A percentile compares a stretch with the other conserved stretches of the same genome.
phyloP scores from a whole-genome alignment of 2,113 vertebrate genomes.

The Neodon shergylaensis region DNA sequence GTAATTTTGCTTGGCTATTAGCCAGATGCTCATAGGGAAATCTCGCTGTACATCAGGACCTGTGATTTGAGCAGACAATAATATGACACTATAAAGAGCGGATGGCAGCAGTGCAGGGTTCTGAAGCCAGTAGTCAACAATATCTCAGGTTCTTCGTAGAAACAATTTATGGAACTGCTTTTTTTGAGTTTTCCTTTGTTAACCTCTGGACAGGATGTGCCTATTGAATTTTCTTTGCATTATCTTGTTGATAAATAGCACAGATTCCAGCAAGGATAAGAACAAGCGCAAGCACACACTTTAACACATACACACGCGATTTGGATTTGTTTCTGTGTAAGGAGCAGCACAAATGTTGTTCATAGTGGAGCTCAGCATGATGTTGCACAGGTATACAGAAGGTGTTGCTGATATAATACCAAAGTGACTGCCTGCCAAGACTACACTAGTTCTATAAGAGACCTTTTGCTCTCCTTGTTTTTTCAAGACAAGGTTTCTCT shows the following conservation, averaged over 20 bases:
- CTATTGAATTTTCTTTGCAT: conserved; percentile 70
- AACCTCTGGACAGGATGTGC: conserved; percentile 58
- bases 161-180: conserved; percentile 78
- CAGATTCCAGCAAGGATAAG: conserved; percentile 58
- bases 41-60: conserved; percentile 76
- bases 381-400: background rate
- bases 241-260: conserved; percentile 71
- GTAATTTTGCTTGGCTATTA: conserved; percentile 81
- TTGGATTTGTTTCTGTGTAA: background rate
- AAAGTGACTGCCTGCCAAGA: conserved; percentile 1
- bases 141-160: conserved; percentile 78
- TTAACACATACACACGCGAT: too few relatives aligned
- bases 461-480: background rate
- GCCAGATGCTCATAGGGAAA: conserved; percentile 79
- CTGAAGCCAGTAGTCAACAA: conserved; percentile 83
- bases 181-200: conserved; percentile 70
- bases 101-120: conserved; percentile 78
- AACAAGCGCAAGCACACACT: background rate
- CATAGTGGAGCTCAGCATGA: background rate
- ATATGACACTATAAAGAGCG: conserved; percentile 82
- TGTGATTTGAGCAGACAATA: conserved; percentile 84
- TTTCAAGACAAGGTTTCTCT: background rate
- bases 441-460: conserved; percentile 31
- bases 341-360: background rate
- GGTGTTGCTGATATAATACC: conserved; percentile 35